A percentile compares a stretch with the other conserved stretches of the same genome.
Evolutionary conservation across 2,888 invertebrate species (phyloP).

Genomic region (Lasioglossum figueresi): DNA sequence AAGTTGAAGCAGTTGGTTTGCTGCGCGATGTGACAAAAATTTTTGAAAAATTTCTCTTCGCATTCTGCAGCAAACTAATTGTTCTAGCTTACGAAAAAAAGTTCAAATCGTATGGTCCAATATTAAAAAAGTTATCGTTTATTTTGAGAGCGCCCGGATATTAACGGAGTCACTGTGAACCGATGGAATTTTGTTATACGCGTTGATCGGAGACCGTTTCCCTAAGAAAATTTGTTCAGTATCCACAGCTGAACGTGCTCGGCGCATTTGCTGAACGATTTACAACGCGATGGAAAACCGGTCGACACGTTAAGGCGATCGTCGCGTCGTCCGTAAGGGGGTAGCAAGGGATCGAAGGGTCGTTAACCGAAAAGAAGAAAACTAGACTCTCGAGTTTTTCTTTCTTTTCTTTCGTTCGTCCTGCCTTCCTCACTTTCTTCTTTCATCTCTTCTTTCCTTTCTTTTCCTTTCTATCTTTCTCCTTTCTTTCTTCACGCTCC

Average conservation of each 20-base stretch:
- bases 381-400: slow-evolving; percentile 12
- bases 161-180: too few species aligned
- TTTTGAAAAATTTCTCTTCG: too few species aligned
- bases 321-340: slow-evolving; percentile 30
- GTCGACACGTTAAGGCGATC: slow-evolving; percentile 81
- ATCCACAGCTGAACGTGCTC: slow-evolving; percentile 77
- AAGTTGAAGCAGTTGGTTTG: too few species aligned
- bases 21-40: too few species aligned
- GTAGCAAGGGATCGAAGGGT: slow-evolving; percentile 43
- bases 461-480: neutral
- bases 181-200: neutral
- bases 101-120: too few species aligned
- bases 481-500: neutral
- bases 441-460: neutral
- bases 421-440: neutral
- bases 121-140: too few species aligned
- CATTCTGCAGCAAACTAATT: too few species aligned
- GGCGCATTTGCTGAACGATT: slow-evolving; percentile 86
- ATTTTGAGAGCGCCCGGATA: too few species aligned
- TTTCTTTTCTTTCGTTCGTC: neutral
- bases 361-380: slow-evolving; percentile 49
- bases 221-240: neutral
- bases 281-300: slow-evolving; percentile 85
- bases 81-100: too few species aligned
- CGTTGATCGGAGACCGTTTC: neutral